Evolutionary conservation across 2,113 vertebrate genomes (phyloP).

Genomic region (Gallinago jamesoni): DNA sequence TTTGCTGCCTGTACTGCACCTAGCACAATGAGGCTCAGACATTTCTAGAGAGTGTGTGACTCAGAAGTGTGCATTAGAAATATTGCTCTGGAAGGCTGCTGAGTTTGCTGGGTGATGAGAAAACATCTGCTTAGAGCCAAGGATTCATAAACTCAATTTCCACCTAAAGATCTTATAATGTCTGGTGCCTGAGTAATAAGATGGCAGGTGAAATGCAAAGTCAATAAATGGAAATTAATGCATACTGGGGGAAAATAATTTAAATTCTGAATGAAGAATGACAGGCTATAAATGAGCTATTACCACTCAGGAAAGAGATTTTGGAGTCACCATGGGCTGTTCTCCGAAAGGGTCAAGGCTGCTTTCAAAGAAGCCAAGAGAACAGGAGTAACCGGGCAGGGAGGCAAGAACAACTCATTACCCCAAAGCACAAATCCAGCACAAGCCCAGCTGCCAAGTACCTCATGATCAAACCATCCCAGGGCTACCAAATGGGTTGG

Average conservation of each 20-base stretch:
- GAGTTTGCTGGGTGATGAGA: background rate
- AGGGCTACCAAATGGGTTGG: background rate
- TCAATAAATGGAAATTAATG: slow-evolving; percentile 43
- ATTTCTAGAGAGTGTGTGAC: background rate
- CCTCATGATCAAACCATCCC: background rate
- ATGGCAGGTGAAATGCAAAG: slow-evolving; percentile 10
- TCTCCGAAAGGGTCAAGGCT: background rate
- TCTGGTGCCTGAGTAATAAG: background rate
- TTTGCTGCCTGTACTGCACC: background rate
- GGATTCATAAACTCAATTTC: background rate
- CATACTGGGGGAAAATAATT: background rate
- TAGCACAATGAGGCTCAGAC: background rate
- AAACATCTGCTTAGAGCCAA: background rate
- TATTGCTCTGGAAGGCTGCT: background rate
- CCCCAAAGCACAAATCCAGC: background rate
- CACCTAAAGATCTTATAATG: background rate
- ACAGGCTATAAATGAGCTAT: slow-evolving; percentile 7
- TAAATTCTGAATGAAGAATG: slow-evolving; percentile 18
- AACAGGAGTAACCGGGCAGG: background rate
- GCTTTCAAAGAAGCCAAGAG: background rate
- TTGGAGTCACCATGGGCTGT: background rate
- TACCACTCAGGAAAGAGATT: background rate
- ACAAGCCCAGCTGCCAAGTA: background rate
- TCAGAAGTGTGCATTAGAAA: background rate
- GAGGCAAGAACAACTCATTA: background rate